phyloP scores from a whole-genome alignment of 2,888 invertebrate genomes.

The Chelonus formosanus region DNA sequence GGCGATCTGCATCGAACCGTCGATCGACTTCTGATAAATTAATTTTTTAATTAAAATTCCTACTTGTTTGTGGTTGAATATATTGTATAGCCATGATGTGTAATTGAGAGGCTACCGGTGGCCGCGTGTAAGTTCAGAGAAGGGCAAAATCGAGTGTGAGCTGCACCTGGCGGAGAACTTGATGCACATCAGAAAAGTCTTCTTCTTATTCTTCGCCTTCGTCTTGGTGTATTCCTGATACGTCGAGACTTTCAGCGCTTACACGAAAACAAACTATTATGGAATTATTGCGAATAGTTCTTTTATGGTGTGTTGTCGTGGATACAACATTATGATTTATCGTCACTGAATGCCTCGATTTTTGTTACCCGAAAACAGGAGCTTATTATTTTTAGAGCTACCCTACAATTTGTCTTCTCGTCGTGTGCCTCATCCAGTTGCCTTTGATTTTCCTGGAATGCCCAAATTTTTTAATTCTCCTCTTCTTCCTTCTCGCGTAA shows the following conservation, averaged over 20 bases:
- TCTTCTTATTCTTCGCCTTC: not conserved
- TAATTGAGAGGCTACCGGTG: slow-evolving; percentile 37
- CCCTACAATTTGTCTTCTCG: slow-evolving; percentile 63
- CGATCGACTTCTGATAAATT: slow-evolving; percentile 34
- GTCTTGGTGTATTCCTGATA: not conserved
- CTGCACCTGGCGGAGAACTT: slow-evolving; percentile 29
- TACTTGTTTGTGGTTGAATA: slow-evolving; percentile 21
- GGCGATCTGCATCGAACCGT: slow-evolving; percentile 27
- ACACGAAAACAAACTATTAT: too few species aligned
- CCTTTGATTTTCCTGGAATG: slow-evolving; percentile 53
- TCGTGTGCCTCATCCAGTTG: slow-evolving; percentile 44
- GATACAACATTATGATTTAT: slow-evolving; percentile 54
- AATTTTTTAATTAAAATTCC: slow-evolving; percentile 37
- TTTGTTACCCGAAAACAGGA: slow-evolving; percentile 59
- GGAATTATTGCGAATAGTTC: too few species aligned
- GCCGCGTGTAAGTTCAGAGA: slow-evolving; percentile 19
- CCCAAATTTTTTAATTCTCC: slow-evolving; percentile 38
- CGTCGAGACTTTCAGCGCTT: too few species aligned
- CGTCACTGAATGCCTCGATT: slow-evolving; percentile 56
- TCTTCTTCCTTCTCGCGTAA: not conserved
- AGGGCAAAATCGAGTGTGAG: slow-evolving; percentile 12
- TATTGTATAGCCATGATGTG: slow-evolving; percentile 11
- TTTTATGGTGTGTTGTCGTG: too few species aligned
- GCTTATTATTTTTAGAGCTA: slow-evolving; percentile 61
- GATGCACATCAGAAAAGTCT: not conserved